These are phyloP conservation scores for Heteronetta atricapilla DNA, from an alignment of 2,113 vertebrate species.

Conservation along the genomic window DNA sequence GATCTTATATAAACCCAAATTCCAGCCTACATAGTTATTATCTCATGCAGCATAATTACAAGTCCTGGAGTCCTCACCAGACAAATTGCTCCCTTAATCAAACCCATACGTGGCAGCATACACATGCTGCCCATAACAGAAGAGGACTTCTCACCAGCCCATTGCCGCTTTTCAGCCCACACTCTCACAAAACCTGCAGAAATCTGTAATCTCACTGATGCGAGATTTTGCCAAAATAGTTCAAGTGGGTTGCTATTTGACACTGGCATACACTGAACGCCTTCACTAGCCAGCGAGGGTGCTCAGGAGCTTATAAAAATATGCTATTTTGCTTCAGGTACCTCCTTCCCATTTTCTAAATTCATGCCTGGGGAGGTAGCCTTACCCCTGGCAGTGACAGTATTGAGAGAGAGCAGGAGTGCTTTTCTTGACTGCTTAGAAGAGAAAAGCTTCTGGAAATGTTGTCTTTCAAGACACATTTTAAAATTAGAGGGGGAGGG, in stretches of 20 bases:
- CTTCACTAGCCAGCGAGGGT: neutral
- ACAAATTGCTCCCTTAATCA: neutral
- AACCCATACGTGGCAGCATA: neutral
- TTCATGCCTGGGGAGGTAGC: accelerated
- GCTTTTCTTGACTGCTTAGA: neutral
- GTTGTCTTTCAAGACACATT: neutral
- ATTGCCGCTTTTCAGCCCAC: neutral
- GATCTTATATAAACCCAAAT: neutral
- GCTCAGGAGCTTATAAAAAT: neutral
- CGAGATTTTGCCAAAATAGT: neutral
- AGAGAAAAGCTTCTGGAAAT: neutral
- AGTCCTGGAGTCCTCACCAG: neutral
- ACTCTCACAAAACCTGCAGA: neutral
- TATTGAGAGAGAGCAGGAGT: neutral
- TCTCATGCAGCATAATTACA: too few relatives aligned
- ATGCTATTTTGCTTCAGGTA: neutral
- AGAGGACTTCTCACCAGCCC: neutral
- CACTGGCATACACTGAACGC: neutral
- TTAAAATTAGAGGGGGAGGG: accelerated
- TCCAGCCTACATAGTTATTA: neutral
- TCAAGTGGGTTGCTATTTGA: neutral
- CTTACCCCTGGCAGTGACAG: neutral
- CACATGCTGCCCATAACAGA: neutral
- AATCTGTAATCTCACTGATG: neutral
- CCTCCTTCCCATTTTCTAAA: neutral